Evolutionary conservation across 2,888 invertebrate species (phyloP), one percentile per base, ranked within the genome.

Genomic region (Exephanes ischioxanthus): DNA sequence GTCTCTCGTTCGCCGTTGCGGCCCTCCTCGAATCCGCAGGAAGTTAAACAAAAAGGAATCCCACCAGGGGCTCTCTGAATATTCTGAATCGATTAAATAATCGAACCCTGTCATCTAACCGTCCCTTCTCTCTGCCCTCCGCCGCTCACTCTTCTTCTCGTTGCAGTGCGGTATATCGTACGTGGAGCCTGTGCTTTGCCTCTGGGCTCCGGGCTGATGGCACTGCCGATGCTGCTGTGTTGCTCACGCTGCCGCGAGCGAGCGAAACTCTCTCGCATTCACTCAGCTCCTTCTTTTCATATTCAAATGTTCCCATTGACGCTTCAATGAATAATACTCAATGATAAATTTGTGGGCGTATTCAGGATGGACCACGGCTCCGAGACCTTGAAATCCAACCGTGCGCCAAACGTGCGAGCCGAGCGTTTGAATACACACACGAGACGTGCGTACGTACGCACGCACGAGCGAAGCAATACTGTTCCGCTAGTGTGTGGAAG

Each of bases 311-410:
- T 91, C 92, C 63, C 93, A 93, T 94, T 94, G 94, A 93, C 93
- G 93, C 92, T 93, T 91, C 93, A 93, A 94, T 93, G 94, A 93
- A 94, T 93, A 93, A 94, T 94, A 92, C 92, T 94, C 93, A 91
- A 93, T 94, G 93, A 94, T 94, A 93, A 93, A 94, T 94, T 93
- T 93, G 93, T 93, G 91, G 94, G 93, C 93, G 94, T 93, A 93
- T 93, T 93, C 94, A 92, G 92, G 92, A 92, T 92, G 92, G 91
- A 92, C 92, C 90, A 88, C 89, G 88, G 66, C 22, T 87, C 88
- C 87, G 87, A 88, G 91, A 92, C 92, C 92, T 92, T 92, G 92
- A 92, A 92, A 92, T 91, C 89, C 89, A 91, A 91, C 90, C 90
- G 90, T 90, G 87, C 89, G 91, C 88, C 90, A 91, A 92, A 90